Conservation (phyloP, 2,113 vertebrate species). For the Rhineura floridana region DNA sequence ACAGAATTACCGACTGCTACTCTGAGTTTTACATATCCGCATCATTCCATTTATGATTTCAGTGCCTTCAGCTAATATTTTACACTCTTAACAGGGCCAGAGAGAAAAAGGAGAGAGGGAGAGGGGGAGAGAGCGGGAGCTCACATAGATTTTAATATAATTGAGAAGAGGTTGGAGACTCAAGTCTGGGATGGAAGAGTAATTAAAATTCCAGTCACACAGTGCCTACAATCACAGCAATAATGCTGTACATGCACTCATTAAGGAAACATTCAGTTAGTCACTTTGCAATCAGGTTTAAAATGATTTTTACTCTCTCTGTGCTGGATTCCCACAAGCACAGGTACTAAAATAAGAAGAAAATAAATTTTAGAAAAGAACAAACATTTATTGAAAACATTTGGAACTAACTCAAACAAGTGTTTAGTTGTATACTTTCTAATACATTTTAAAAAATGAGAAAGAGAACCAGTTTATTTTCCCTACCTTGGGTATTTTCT, state of each 20-base stretch:
- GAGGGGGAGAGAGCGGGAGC: background rate
- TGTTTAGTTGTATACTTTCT: constrained; percentile 34
- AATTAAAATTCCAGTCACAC: constrained; percentile 50
- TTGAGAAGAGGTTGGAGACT: constrained; percentile 27
- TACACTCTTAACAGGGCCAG: constrained; percentile 9
- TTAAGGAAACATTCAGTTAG: constrained; percentile 53
- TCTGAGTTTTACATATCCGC: background rate
- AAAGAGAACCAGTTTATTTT: constrained; percentile 28
- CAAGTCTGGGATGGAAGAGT: constrained; percentile 6
- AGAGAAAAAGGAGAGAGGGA: background rate
- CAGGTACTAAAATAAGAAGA: constrained; percentile 56
- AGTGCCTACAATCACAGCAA: constrained; percentile 41
- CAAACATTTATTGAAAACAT: constrained; percentile 63
- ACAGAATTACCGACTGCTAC: constrained; percentile 49
- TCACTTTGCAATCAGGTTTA: constrained; percentile 50
- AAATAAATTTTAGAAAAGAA: constrained; percentile 49
- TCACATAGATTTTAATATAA: constrained; percentile 42
- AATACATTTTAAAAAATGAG: background rate
- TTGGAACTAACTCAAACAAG: constrained; percentile 45
- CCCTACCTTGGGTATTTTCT: background rate
- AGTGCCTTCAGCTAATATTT: constrained; percentile 26
- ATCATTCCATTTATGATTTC: constrained; percentile 11
- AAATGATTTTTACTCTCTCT: constrained; percentile 64
- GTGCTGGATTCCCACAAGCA: constrained; percentile 52
- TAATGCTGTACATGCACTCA: constrained; percentile 44